Conservation (phyloP, 2,888 invertebrate species). For the Stenotaenia linearis region DNA sequence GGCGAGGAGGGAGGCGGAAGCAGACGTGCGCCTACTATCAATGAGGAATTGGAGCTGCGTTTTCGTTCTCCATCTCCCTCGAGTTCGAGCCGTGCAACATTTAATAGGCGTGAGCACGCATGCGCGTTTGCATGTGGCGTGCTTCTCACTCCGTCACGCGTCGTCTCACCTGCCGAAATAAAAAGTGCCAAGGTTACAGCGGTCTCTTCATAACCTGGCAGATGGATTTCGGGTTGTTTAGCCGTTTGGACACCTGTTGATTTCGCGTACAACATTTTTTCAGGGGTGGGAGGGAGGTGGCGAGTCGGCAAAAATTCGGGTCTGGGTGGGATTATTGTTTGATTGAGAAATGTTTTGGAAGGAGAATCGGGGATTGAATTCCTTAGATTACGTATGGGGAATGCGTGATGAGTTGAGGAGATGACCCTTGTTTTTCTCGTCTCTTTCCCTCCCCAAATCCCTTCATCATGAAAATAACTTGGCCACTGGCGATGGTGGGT, state of each 20-base stretch:
- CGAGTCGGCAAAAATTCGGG: neutral
- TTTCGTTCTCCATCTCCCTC: neutral
- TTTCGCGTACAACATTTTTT: neutral
- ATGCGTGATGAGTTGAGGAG: neutral
- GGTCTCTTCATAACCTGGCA: neutral
- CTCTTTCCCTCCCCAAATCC: neutral
- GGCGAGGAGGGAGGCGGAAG: conserved; percentile 9
- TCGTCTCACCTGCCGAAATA: conserved; percentile 13
- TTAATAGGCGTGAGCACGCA: neutral
- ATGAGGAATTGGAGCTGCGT: conserved; percentile 2
- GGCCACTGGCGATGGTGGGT: conserved; percentile 7
- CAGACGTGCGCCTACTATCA: conserved; percentile 10
- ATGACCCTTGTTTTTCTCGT: conserved; percentile 5
- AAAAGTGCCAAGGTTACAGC: neutral
- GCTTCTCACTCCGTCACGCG: conserved; percentile 16
- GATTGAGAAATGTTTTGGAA: neutral
- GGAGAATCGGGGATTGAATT: neutral
- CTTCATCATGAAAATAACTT: neutral
- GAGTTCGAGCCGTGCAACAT: neutral
- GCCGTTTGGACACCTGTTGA: conserved; percentile 1
- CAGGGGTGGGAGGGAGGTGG: neutral
- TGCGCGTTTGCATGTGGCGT: conserved; percentile 21
- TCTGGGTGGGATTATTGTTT: neutral
- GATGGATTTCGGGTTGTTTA: neutral
- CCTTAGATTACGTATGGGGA: neutral